Conservation (phyloP, 2,797 vertebrate species). For the Nannoperca australis region DNA sequence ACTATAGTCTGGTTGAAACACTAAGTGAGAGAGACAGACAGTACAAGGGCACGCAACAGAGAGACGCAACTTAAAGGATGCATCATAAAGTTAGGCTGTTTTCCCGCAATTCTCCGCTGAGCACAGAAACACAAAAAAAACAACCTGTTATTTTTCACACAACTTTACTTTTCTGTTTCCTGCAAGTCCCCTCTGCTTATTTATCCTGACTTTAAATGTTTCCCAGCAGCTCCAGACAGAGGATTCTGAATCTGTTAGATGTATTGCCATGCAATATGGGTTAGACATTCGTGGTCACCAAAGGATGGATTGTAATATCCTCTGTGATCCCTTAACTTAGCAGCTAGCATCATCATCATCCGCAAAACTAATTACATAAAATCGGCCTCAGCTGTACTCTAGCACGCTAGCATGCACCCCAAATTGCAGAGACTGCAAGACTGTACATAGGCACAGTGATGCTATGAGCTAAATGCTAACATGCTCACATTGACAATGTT, state of each 20-base stretch:
- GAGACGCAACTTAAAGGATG: neutral
- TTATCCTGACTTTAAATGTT: conserved; percentile 1
- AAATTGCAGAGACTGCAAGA: too few species aligned
- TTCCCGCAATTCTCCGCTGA: neutral
- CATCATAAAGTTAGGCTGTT: neutral
- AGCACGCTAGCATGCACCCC: too few species aligned
- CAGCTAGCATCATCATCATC: too few species aligned
- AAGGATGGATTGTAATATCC: too few species aligned
- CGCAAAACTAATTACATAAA: too few species aligned
- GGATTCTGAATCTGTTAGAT: neutral
- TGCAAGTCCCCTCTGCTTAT: neutral
- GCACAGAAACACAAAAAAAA: conserved; percentile 1
- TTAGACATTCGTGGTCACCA: neutral
- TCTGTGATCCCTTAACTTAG: neutral
- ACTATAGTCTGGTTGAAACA: conserved; percentile 15
- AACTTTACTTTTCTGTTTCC: neutral
- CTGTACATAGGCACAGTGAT: too few species aligned
- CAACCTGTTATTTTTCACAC: neutral
- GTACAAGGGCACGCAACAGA: neutral
- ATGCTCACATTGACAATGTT: too few species aligned
- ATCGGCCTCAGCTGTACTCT: too few species aligned
- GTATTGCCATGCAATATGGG: neutral
- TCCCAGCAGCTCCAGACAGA: neutral
- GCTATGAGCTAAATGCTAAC: too few species aligned
- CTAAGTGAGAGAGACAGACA: neutral